Evolutionary conservation across 2,888 invertebrate species (phyloP).

Genomic region (Steromphala cineraria): DNA sequence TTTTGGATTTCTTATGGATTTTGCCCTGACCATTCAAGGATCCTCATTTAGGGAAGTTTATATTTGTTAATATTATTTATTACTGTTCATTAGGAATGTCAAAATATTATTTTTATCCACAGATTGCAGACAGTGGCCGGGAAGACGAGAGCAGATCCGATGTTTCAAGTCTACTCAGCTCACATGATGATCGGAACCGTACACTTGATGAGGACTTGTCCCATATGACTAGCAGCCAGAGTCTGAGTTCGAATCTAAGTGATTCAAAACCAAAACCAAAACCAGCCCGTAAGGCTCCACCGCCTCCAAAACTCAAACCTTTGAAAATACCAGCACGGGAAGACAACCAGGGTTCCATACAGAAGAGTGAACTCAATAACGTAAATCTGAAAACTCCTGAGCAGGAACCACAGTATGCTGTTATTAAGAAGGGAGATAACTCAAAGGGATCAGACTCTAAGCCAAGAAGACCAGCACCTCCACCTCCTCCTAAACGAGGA

Average conservation of each 20-base stretch:
- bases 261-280: constrained; percentile 40
- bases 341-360: not conserved
- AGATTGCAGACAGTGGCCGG: constrained; percentile 22
- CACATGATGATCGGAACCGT: not conserved
- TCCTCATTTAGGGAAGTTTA: too few species aligned
- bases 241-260: constrained; percentile 14
- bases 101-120: too few species aligned
- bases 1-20: too few species aligned
- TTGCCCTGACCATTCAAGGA: too few species aligned
- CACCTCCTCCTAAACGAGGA: constrained; percentile 17
- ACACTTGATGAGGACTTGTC: not conserved
- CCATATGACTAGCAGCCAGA: constrained; percentile 13
- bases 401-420: not conserved
- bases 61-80: too few species aligned
- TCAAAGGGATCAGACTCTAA: constrained; percentile 20
- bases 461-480: constrained; percentile 35
- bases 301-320: constrained; percentile 38
- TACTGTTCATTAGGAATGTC: too few species aligned
- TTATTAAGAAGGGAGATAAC: not conserved
- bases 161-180: not conserved
- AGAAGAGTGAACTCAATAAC: not conserved
- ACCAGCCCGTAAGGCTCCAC: constrained; percentile 49
- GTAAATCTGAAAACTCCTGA: not conserved
- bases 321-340: constrained; percentile 5
- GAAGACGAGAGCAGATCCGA: constrained; percentile 12